A percentile compares a stretch with the other conserved stretches of the same genome.
These are phyloP conservation scores for human (Homo sapiens) DNA, from an alignment of 2,113 vertebrate species.

Conservation along the genomic window GRCh38 chr6:119059501-119060000, in stretches of 20 bases:
- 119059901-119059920: conserved; percentile 18
- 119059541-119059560: neutral
- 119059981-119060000: neutral
- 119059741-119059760: neutral
- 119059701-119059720: neutral
- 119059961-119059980: neutral
- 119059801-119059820: neutral
- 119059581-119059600: neutral
- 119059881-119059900: conserved; percentile 13
- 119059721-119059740: neutral
- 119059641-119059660: conserved; percentile 51
- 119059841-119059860: neutral
- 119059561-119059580: conserved; percentile 2
- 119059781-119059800: neutral
- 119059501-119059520: conserved; percentile 14
- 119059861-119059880: conserved; percentile 26
- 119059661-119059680: conserved; percentile 47
- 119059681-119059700: conserved; percentile 1
- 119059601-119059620: conserved; percentile 37
- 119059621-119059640: neutral
- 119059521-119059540: neutral
- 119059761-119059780: neutral
- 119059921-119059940: neutral
- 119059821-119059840: conserved; percentile 13
- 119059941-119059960: conserved; percentile 6